Evolutionary conservation across 2,888 invertebrate genomes (phyloP).

Genomic region (Phaedon cochleariae): DNA sequence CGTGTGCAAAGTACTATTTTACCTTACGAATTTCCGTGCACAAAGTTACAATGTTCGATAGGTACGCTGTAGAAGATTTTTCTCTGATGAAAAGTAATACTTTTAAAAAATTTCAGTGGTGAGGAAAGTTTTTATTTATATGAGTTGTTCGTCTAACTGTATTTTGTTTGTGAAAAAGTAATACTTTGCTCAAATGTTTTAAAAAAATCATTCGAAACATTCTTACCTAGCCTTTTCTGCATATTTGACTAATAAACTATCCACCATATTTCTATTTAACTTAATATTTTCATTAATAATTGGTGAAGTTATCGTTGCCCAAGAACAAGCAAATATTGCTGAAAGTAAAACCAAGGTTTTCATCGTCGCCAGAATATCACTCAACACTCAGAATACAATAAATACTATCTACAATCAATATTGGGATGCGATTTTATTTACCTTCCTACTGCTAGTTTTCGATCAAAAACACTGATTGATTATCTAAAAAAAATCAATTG

Average conservation of each 20-base stretch:
- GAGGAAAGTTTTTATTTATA: too few species aligned
- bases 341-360: neutral
- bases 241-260: neutral
- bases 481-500: neutral
- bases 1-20: too few species aligned
- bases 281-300: neutral
- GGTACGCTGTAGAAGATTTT: too few species aligned
- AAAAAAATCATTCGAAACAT: too few species aligned
- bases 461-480: neutral
- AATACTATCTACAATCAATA: neutral
- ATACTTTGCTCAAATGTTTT: too few species aligned
- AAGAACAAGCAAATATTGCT: neutral
- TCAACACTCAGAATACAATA: neutral
- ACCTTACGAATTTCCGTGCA: too few species aligned
- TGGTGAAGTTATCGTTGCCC: neutral
- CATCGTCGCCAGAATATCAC: neutral
- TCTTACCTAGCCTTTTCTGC: slow-evolving; percentile 2
- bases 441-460: too few species aligned
- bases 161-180: too few species aligned
- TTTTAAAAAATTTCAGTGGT: too few species aligned
- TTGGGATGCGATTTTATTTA: neutral
- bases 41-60: too few species aligned
- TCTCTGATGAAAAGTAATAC: too few species aligned
- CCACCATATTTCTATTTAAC: neutral
- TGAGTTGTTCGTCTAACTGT: too few species aligned